phyloP scores from a whole-genome alignment of 2,113 vertebrate genomes.

The Thymallus thymallus region DNA sequence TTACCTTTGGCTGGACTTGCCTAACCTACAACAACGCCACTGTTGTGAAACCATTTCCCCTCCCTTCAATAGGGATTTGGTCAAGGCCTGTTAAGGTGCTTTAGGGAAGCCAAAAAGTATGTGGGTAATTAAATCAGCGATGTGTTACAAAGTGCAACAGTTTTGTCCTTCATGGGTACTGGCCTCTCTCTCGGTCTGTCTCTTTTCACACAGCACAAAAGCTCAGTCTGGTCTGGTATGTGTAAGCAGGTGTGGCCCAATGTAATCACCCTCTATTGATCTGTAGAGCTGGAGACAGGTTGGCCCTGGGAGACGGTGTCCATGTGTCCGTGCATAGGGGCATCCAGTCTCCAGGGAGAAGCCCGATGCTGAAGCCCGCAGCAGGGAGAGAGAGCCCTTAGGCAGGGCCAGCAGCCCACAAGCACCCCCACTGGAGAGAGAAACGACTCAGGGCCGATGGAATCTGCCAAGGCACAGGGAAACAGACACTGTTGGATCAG shows the following conservation, averaged over 20 bases:
- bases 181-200: neutral
- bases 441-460: conserved; percentile 50
- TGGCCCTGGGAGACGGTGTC: neutral
- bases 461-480: conserved; percentile 45
- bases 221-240: neutral
- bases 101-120: neutral
- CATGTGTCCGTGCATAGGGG: neutral
- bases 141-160: neutral
- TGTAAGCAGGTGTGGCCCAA: neutral
- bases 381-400: neutral
- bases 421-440: conserved; percentile 4
- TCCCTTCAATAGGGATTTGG: neutral
- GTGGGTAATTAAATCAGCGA: neutral
- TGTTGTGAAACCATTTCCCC: neutral
- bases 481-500: conserved; percentile 12
- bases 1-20: neutral
- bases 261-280: neutral
- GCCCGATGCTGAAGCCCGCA: neutral
- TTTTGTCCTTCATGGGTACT: neutral
- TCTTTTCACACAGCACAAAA: neutral
- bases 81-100: neutral
- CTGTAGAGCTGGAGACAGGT: neutral
- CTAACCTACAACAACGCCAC: neutral
- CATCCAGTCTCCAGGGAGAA: neutral
- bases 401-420: neutral